Conservation (phyloP, 2,113 vertebrate genomes). For the Nanorana parkeri region DNA sequence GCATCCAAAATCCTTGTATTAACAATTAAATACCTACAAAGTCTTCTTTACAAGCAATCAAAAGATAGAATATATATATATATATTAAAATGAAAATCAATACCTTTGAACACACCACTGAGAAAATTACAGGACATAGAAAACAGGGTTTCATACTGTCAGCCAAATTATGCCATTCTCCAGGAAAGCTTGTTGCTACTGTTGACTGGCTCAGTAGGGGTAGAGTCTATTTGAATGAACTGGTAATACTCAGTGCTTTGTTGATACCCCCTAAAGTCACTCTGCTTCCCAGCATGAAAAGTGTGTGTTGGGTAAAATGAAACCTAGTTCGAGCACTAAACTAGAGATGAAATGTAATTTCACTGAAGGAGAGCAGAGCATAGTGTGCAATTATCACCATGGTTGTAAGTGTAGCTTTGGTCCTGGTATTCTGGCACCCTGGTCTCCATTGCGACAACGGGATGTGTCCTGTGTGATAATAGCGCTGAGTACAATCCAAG, state of each 20-base stretch:
- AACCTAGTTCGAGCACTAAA: slow-evolving; percentile 36
- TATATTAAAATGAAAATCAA: background rate
- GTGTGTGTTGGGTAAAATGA: slow-evolving; percentile 47
- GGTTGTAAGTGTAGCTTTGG: slow-evolving; percentile 44
- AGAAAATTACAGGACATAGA: slow-evolving; percentile 33
- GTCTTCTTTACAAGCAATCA: too few species aligned
- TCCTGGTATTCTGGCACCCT: background rate
- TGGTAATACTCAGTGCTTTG: slow-evolving; percentile 32
- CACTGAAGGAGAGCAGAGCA: slow-evolving; percentile 17
- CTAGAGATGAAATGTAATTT: slow-evolving; percentile 45
- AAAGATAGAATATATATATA: background rate
- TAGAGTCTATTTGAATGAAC: slow-evolving; percentile 26
- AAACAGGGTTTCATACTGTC: slow-evolving; percentile 38
- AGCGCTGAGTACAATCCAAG: background rate
- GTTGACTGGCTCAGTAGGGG: slow-evolving; percentile 39
- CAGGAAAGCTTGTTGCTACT: slow-evolving; percentile 17
- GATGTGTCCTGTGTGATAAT: slow-evolving; percentile 27
- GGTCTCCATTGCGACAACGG: slow-evolving; percentile 4
- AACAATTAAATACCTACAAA: too few species aligned
- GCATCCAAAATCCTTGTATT: too few species aligned
- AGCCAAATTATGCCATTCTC: slow-evolving; percentile 28
- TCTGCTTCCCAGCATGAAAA: slow-evolving; percentile 46
- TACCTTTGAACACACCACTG: slow-evolving; percentile 29
- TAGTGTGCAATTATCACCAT: slow-evolving; percentile 44
- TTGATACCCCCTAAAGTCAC: slow-evolving; percentile 39